Conservation (phyloP, 2,113 vertebrate genomes). For the Machaerirhynchus nigripectus region DNA sequence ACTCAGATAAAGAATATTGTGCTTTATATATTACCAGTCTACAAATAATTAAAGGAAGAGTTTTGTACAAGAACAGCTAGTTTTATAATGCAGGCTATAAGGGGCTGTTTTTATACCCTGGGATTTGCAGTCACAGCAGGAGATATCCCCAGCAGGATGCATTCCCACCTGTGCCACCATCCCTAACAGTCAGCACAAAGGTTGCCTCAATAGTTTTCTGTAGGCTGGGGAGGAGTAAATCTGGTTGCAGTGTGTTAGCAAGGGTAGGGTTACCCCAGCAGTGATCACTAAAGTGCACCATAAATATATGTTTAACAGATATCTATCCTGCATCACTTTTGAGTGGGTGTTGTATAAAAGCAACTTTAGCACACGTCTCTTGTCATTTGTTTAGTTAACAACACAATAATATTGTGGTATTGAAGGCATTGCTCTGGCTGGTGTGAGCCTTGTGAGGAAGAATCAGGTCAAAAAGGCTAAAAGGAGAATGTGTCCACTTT, state of each 20-base stretch:
- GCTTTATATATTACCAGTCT: background rate
- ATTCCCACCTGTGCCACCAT: background rate
- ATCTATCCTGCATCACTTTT: background rate
- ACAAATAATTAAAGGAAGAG: background rate
- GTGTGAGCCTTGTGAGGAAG: background rate
- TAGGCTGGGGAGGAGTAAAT: background rate
- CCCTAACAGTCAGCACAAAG: background rate
- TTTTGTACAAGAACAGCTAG: background rate
- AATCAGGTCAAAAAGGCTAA: background rate
- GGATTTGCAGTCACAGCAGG: background rate
- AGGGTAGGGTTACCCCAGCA: background rate
- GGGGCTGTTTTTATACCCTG: background rate
- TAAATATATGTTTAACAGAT: background rate
- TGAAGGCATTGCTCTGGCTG: background rate
- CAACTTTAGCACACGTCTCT: background rate
- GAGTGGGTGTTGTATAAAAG: background rate
- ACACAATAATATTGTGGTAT: background rate
- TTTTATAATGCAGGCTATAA: background rate
- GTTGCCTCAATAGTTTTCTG: background rate
- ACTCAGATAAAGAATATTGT: background rate
- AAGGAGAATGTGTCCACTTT: background rate
- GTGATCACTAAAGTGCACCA: background rate
- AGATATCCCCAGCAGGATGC: background rate
- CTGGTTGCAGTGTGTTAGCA: accelerated
- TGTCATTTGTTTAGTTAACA: background rate